Evolutionary conservation across 2,888 invertebrate species (phyloP).

Genomic region (Carcina quercana): DNA sequence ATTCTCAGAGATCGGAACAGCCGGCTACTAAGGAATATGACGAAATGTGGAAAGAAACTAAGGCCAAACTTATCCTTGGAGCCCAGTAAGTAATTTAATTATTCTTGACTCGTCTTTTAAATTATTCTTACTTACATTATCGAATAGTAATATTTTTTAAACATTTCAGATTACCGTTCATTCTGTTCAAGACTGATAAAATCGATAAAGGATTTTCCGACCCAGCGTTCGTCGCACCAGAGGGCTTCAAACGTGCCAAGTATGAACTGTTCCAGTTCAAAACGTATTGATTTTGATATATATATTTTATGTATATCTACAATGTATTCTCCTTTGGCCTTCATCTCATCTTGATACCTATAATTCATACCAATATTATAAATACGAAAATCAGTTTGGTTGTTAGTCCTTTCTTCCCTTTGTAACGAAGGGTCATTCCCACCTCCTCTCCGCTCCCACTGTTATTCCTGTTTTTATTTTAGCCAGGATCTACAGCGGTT

Average conservation of each 20-base stretch:
- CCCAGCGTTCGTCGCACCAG: conserved; percentile 52
- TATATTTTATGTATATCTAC: no score
- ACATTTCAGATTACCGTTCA: conserved; percentile 54
- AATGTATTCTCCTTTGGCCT: no score
- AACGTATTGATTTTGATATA: background rate
- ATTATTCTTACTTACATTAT: background rate
- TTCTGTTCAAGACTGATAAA: conserved; percentile 57
- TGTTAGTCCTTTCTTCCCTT: no score
- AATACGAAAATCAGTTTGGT: no score
- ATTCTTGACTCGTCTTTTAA: background rate
- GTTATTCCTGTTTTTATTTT: no score
- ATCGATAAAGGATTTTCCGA: conserved; percentile 55
- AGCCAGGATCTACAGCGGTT: no score
- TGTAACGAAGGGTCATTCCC: no score
- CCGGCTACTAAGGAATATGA: conserved; percentile 54
- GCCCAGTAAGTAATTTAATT: conserved; percentile 50
- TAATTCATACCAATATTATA: no score
- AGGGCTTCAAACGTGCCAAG: conserved; percentile 2
- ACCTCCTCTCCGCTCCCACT: no score
- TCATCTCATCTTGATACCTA: no score
- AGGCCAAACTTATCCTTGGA: conserved; percentile 59
- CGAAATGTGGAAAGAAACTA: conserved; percentile 48
- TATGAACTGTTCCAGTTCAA: background rate
- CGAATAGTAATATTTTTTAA: background rate
- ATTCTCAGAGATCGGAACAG: conserved; percentile 57